Conservation (phyloP, 2,888 invertebrate genomes). For the Troides aeacus region DNA sequence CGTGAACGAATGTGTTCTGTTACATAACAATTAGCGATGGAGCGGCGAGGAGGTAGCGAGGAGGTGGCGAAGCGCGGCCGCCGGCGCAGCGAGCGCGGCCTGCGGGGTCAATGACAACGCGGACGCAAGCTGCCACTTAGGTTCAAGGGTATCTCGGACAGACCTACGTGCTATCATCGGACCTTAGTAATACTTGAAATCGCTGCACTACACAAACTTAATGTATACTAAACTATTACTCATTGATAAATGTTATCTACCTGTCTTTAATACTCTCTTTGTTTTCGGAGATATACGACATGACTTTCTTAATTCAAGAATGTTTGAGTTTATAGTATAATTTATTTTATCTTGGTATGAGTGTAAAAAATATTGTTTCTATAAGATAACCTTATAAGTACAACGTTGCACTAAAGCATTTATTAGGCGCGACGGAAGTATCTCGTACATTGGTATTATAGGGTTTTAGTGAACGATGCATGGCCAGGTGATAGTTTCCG, state of each 20-base stretch:
- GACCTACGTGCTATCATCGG: conserved; percentile 58
- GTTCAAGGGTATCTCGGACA: conserved; percentile 75
- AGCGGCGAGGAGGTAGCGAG: conserved; percentile 38
- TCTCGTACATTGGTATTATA: not conserved
- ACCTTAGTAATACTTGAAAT: conserved; percentile 8
- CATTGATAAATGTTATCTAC: not conserved
- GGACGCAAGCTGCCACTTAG: conserved; percentile 80
- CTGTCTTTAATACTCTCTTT: not conserved
- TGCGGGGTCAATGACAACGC: conserved; percentile 82
- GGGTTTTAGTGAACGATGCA: conserved; percentile 40
- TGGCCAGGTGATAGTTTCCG: conserved; percentile 57
- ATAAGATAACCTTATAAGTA: too few species aligned
- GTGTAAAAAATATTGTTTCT: too few species aligned
- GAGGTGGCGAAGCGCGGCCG: conserved; percentile 39
- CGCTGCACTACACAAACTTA: not conserved
- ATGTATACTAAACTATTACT: not conserved
- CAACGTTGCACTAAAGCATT: too few species aligned
- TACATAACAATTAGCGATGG: conserved; percentile 75
- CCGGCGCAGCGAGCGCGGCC: conserved; percentile 66
- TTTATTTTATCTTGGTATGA: too few species aligned
- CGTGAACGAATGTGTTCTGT: conserved; percentile 61
- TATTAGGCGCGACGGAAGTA: not conserved
- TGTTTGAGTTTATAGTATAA: too few species aligned
- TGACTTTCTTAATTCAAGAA: not conserved
- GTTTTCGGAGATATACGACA: not conserved